Base-by-base conservation (phyloP, 2,113 vertebrate species). In the Myotis davidii region DNA sequence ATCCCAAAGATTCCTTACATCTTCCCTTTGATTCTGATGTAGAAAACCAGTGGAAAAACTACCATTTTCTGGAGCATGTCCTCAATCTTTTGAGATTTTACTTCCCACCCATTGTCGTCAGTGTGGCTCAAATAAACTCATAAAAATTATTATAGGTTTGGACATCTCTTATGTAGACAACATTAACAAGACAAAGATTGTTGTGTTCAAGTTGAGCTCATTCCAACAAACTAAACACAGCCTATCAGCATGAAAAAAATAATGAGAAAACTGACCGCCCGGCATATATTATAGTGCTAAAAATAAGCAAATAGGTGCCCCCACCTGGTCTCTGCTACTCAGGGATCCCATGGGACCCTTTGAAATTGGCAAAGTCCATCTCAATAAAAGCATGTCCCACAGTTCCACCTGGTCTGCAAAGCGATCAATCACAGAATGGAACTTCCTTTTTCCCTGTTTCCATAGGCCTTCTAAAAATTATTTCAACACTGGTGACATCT, bases 351-450 rank as follows among this genome's bases (percentile, higher is more conserved):
- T 12, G 10, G 6, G 25, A 52, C 42, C 52, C 52, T 88, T n/a
- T 45, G 61, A 94, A 77, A 88, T 72, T n/a, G 67, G 27, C 59
- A 50, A 91, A 76, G 29, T 25, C 14, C n/a, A 27, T 39, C 42
- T 85, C 64, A 5, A 12, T 2, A 6, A 37, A 1, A 56, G n/a
- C 11, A 27, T 4, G 25, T 6, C 37, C 17, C 16, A 3, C 1
- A 3, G 9, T 45, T 50, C 59, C 39, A 18, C 45, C 23, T 37
- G 20, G 8, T 14, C 65, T 42, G 37, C 9, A 9, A 17, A 78
- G 32, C 9, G 17, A 32, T 16, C 11, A 18, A 2, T n/a, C n/a
- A 2, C 27, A 78, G 29, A 17, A 23, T 17, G 16, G 25, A 65
- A n/a, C 14, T 45, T 96, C n/a, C 48, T 69, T 85, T 65, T 37